A percentile compares a stretch with the other conserved stretches of the same genome.
These are phyloP conservation scores for Lacanobia wlatinum DNA, from an alignment of 2,888 invertebrate genomes.

Conservation along the genomic window DNA sequence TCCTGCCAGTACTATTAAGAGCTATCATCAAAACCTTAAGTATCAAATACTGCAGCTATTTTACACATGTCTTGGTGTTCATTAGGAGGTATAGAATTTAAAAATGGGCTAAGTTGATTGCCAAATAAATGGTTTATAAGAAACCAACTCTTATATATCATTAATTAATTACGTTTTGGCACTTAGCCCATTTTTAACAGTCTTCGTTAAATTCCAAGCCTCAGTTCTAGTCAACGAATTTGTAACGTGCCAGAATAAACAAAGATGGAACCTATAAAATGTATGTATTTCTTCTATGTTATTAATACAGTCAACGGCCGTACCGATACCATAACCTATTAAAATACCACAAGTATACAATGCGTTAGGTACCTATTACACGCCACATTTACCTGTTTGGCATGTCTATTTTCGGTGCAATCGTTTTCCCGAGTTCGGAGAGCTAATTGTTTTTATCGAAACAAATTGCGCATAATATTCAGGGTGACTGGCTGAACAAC, in stretches of 20 bases:
- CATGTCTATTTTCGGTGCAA: conserved; percentile 44
- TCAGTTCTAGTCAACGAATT: not conserved
- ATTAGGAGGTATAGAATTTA: too few relatives aligned
- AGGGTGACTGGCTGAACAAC: conserved; percentile 21
- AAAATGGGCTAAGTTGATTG: too few relatives aligned
- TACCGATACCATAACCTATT: conserved; percentile 20
- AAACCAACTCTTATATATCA: too few relatives aligned
- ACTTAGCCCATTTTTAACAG: too few relatives aligned
- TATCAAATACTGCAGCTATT: too few relatives aligned
- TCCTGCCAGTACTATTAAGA: too few relatives aligned
- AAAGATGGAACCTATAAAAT: not conserved
- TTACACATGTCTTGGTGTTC: too few relatives aligned
- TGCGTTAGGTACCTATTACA: not conserved
- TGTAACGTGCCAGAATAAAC: not conserved
- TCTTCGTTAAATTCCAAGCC: too few relatives aligned
- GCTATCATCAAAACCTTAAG: too few relatives aligned
- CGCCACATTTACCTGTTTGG: conserved; percentile 49
- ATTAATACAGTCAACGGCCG: not conserved
- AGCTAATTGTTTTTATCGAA: conserved; percentile 43
- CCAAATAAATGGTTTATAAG: too few relatives aligned
- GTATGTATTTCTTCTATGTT: not conserved
- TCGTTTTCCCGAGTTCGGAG: conserved; percentile 38
- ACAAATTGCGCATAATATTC: conserved; percentile 49
- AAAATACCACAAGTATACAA: conserved; percentile 22
- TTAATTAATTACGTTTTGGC: too few relatives aligned